phyloP scores from a whole-genome alignment of 2,888 invertebrate genomes.

The Drosophila meridiana region DNA sequence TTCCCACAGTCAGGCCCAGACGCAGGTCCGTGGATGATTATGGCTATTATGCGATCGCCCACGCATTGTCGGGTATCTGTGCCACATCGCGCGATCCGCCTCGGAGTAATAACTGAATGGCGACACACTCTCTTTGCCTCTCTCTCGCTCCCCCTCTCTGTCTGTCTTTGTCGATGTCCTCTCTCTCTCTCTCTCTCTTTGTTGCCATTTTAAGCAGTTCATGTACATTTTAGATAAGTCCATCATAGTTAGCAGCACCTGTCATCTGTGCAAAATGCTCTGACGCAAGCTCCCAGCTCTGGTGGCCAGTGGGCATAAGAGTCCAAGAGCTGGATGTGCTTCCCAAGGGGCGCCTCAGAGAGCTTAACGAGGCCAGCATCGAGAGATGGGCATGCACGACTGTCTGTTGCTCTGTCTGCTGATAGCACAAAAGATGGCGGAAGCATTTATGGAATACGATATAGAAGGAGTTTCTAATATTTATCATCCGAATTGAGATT shows the following conservation, averaged over 20 bases:
- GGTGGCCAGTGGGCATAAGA: neutral
- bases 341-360: slow-evolving; percentile 1
- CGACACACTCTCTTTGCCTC: slow-evolving; percentile 10
- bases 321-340: neutral
- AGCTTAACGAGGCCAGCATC: neutral
- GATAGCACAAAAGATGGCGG: too few species aligned
- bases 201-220: slow-evolving; percentile 11
- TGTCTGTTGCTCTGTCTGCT: neutral
- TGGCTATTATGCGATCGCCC: slow-evolving; percentile 58
- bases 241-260: slow-evolving; percentile 25
- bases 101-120: slow-evolving; percentile 27
- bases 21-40: slow-evolving; percentile 54
- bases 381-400: neutral
- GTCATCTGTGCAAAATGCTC: slow-evolving; percentile 12
- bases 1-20: slow-evolving; percentile 25
- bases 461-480: neutral
- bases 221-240: slow-evolving; percentile 15
- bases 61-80: slow-evolving; percentile 49
- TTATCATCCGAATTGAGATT: neutral
- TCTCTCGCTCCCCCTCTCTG: neutral
- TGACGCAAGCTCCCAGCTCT: slow-evolving; percentile 9
- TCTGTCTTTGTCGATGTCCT: too few species aligned
- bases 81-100: slow-evolving; percentile 46
- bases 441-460: neutral
- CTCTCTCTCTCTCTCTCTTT: neutral